phyloP scores from a whole-genome alignment of 2,113 vertebrate genomes.

The Neogale vison region DNA sequence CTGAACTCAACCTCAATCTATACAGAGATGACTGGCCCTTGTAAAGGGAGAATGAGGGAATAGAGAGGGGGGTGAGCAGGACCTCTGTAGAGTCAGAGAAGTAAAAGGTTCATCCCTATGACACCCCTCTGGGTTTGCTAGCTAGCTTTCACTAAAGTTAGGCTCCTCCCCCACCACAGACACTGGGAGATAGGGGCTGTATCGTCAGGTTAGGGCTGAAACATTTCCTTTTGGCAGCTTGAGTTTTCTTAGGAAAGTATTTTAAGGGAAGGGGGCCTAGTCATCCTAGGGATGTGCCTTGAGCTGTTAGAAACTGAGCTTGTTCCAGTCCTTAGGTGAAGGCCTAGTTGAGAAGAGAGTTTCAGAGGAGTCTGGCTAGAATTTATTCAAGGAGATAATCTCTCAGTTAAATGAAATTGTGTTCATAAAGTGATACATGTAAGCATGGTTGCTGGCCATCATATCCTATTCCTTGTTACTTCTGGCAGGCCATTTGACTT shows the following conservation, averaged over 20 bases:
- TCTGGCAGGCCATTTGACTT: neutral
- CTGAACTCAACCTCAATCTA: neutral
- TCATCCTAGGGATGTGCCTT: neutral
- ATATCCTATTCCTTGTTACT: neutral
- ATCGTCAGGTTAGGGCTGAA: neutral
- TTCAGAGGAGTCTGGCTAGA: neutral
- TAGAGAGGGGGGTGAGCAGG: neutral
- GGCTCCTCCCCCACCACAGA: neutral
- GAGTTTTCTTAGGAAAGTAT: neutral
- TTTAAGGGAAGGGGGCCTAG: neutral
- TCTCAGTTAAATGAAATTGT: neutral
- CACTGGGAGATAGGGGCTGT: neutral
- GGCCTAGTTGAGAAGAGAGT: neutral
- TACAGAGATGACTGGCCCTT: neutral
- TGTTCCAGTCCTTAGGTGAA: neutral
- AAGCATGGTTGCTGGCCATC: neutral
- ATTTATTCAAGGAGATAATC: neutral
- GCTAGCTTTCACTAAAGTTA: neutral
- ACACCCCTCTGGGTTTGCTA: neutral
- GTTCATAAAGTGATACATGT: neutral
- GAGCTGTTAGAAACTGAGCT: neutral
- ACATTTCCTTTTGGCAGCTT: neutral
- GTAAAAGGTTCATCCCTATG: neutral
- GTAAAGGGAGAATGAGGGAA: neutral
- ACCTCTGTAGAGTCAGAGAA: neutral